These are phyloP conservation scores for Lethenteron camtschaticum DNA, from an alignment of 2,113 vertebrate genomes.

Conservation along the genomic window DNA sequence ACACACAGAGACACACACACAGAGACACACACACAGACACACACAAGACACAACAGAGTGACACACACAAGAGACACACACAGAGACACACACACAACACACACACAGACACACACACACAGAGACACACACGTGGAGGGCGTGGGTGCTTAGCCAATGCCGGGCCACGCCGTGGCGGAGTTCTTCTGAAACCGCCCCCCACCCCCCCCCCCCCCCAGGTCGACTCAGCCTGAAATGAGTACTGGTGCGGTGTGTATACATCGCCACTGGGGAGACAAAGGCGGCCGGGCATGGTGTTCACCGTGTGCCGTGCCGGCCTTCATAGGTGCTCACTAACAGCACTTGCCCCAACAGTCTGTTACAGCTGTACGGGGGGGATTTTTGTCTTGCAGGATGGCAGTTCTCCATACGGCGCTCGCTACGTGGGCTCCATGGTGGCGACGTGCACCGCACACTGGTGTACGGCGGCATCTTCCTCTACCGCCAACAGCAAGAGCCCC, in stretches of 20 bases:
- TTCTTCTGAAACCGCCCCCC: too few relatives aligned
- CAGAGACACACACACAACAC: too few relatives aligned
- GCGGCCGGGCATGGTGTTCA: background rate
- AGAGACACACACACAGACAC: too few relatives aligned
- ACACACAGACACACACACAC: too few relatives aligned
- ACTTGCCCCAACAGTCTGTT: too few relatives aligned
- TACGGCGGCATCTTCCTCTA: slow-evolving; percentile 92
- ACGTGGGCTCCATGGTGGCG: slow-evolving; percentile 87
- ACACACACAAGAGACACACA: too few relatives aligned
- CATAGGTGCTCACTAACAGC: too few relatives aligned
- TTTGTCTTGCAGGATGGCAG: slow-evolving; percentile 37
- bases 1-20: too few relatives aligned
- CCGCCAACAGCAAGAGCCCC: slow-evolving; percentile 56
- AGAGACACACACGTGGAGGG: too few relatives aligned
- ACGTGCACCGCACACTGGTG: slow-evolving; percentile 77
- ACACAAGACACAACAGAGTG: too few relatives aligned
- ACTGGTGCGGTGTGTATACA: background rate
- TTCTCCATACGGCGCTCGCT: slow-evolving; percentile 53
- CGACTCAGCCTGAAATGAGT: background rate
- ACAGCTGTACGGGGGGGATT: background rate
- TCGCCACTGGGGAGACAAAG: background rate
- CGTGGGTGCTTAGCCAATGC: too few relatives aligned
- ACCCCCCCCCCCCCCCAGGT: background rate
- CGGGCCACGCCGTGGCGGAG: too few relatives aligned
- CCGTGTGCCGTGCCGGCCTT: background rate